Evolutionary conservation across 2,113 vertebrate species (phyloP), one percentile per base, ranked within the genome.

Genomic region (Parotia lawesii): DNA sequence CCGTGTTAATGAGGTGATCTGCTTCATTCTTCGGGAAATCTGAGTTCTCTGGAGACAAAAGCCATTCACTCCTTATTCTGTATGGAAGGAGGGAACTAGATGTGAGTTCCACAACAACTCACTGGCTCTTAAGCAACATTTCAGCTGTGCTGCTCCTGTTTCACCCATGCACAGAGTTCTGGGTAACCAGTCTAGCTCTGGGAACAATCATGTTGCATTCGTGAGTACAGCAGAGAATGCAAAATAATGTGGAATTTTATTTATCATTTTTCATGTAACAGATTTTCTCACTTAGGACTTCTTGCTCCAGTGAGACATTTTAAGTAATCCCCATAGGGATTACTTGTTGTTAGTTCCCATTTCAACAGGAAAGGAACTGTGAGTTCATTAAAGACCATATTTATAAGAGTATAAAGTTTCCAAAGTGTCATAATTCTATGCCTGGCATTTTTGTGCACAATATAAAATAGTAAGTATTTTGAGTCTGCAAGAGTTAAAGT

Each of bases 311-410:
- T 15, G 12, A 83, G 45, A 58, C 20, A 65, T 50, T 94, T 87
- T 87, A 77, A 93, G 50, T 62, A 83, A 85, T 51, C 33, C 16
- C 11, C 42, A 45, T 37, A 51, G 51, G 35, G 31, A 75, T 76
- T 85, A 58, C 37, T 57, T 76, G 50, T 4, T 87, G 24, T 53
- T 65, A 87, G 13, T 14, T 65, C 29, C 12, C 19, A 58, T 85
- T 90, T 84, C 40, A 92, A 79, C 16, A 57, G 27, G 45, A 88
- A 77, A 79, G n/a, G n/a, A 95, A 54, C 18, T 58, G 58, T 90
- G 71, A 92, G 29, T 29, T 45, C 45, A 23, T 62, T 61, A 51
- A 86, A 89, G 28, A 42, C 47, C n/a, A 61, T 57, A 18, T 48
- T 47, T 62, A 6, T 19, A 79, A 47, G 11, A 11, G 27, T 80